These are phyloP conservation scores for Hydra vulgaris DNA, from an alignment of 30 jellyfish, hydroid and myxozoan species.

Conservation along the genomic window DNA sequence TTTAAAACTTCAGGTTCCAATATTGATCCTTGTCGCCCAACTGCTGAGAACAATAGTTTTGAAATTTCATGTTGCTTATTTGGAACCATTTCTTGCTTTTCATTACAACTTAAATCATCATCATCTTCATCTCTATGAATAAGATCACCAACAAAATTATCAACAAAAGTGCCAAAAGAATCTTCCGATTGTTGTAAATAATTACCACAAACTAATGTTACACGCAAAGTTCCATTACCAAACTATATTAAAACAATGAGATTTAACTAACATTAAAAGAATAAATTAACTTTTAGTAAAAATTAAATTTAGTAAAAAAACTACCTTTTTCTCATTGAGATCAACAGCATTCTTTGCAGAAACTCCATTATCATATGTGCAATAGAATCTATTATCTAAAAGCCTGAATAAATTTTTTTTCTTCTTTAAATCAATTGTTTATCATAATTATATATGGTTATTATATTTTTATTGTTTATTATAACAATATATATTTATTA, in stretches of 20 bases:
- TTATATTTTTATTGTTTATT: no score
- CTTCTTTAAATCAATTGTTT: no score
- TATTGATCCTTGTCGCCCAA: constrained; percentile 40
- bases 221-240: neutral
- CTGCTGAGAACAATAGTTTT: constrained; percentile 32
- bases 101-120: no score
- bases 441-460: no score
- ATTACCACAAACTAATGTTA: neutral
- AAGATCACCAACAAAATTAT: neutral
- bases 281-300: no score
- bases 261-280: neutral
- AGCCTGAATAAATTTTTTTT: neutral
- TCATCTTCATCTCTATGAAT: neutral
- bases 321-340: constrained; percentile 48
- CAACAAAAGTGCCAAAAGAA: neutral
- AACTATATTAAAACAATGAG: neutral
- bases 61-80: constrained; percentile 43
- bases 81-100: neutral
- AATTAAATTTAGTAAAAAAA: no score
- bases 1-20: constrained; percentile 79
- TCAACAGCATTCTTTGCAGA: constrained; percentile 74
- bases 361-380: constrained; percentile 71
- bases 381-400: constrained; percentile 57
- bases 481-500: no score
- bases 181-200: neutral